These are phyloP conservation scores for Oenanthe oenanthe DNA, from an alignment of 2,113 vertebrate genomes.

Conservation along the genomic window DNA sequence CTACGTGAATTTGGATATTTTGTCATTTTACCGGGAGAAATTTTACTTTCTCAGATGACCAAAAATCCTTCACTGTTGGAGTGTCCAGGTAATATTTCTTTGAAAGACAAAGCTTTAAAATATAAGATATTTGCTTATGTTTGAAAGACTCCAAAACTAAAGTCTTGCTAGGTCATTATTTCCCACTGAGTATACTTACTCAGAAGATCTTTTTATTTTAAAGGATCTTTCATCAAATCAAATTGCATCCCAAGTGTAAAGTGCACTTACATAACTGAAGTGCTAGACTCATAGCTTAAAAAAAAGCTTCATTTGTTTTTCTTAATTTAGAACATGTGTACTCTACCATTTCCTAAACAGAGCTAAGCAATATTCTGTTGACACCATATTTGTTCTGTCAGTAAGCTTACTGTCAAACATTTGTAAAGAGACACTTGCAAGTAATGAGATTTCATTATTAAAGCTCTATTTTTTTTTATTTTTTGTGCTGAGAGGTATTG, in stretches of 20 bases:
- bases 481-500: neutral
- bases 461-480: neutral
- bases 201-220: neutral
- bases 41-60: neutral
- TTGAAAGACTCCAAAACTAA: neutral
- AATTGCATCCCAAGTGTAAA: neutral
- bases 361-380: neutral
- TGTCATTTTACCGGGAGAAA: neutral
- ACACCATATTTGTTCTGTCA: neutral
- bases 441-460: slow-evolving; percentile 45
- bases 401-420: neutral
- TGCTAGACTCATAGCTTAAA: neutral
- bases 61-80: neutral
- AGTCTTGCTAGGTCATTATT: neutral
- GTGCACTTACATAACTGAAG: neutral
- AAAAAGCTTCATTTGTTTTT: neutral
- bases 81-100: neutral
- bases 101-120: neutral
- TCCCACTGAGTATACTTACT: neutral
- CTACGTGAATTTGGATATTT: neutral
- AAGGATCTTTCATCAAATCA: neutral
- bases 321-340: neutral
- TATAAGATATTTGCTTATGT: neutral
- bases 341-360: neutral
- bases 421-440: slow-evolving; percentile 6